phyloP scores from a whole-genome alignment of 2,888 invertebrate species.

The Zaprionus lineosus region DNA sequence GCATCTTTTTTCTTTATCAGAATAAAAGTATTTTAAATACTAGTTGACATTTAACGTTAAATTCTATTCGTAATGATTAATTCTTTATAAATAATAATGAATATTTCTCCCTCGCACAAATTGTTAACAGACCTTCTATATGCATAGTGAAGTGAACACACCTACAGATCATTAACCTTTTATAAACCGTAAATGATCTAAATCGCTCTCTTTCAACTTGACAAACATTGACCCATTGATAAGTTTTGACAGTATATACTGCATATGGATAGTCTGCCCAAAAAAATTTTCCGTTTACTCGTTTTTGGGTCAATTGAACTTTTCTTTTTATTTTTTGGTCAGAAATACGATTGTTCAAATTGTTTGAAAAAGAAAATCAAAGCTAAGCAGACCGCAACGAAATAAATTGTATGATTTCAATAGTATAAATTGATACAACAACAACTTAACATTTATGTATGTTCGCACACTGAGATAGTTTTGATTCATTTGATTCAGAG shows the following conservation, averaged over 20 bases:
- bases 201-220: slow-evolving; percentile 40
- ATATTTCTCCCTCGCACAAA: too few species aligned
- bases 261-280: slow-evolving; percentile 3
- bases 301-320: slow-evolving; percentile 69
- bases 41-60: too few species aligned
- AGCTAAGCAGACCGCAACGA: slow-evolving; percentile 50
- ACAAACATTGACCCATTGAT: slow-evolving; percentile 68
- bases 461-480: slow-evolving; percentile 34
- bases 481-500: slow-evolving; percentile 10
- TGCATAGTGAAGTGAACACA: too few species aligned
- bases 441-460: slow-evolving; percentile 5
- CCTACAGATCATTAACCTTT: too few species aligned
- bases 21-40: too few species aligned
- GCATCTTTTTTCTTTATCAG: too few species aligned
- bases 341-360: slow-evolving; percentile 49
- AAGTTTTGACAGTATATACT: slow-evolving; percentile 33
- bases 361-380: slow-evolving; percentile 24
- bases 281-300: slow-evolving; percentile 47
- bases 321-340: too few species aligned
- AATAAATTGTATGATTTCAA: slow-evolving; percentile 25
- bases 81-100: too few species aligned
- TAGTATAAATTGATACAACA: slow-evolving; percentile 21
- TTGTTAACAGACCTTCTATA: too few species aligned
- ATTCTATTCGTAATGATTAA: too few species aligned
- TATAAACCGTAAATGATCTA: slow-evolving; percentile 26